Percentiles rank a stretch among this genome's conserved stretches.
These are phyloP conservation scores for Carollia perspicillata DNA, from an alignment of 2,113 vertebrate genomes.

Conservation along the genomic window DNA sequence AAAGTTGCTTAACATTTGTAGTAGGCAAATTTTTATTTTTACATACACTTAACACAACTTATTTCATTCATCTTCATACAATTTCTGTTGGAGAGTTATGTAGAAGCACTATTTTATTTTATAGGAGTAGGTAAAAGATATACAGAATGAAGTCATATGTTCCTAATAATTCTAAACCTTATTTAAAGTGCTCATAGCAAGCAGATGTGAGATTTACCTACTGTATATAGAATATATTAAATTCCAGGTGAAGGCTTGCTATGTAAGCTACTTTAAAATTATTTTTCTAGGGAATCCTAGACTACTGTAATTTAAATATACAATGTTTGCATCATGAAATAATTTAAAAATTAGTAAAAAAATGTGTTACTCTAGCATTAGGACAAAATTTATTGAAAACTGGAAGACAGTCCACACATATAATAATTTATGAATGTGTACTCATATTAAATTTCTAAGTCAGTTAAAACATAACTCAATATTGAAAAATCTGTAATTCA, in stretches of 20 bases:
- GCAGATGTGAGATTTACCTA: not conserved
- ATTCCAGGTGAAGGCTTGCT: not conserved
- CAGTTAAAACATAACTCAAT: not conserved
- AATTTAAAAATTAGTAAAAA: not conserved
- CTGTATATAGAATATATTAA: not conserved
- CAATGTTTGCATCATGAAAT: not conserved
- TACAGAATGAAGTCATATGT: not conserved
- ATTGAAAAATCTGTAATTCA: not conserved
- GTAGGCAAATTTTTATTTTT: not conserved
- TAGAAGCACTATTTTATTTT: not conserved
- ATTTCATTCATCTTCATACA: not conserved
- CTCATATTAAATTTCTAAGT: slow-evolving; percentile 8
- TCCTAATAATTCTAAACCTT: not conserved
- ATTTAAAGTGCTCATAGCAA: not conserved
- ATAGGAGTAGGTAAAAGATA: not conserved
- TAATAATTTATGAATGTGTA: not conserved
- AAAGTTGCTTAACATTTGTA: not conserved
- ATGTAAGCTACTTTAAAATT: not conserved
- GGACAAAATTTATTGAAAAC: not conserved
- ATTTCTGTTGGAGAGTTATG: not conserved
- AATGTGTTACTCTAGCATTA: not conserved
- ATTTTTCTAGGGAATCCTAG: not conserved
- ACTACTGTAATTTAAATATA: not conserved
- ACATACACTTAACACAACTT: not conserved
- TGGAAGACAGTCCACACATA: not conserved